Conservation (phyloP, 2,888 invertebrate species). For the Caenorhabditis angaria region DNA sequence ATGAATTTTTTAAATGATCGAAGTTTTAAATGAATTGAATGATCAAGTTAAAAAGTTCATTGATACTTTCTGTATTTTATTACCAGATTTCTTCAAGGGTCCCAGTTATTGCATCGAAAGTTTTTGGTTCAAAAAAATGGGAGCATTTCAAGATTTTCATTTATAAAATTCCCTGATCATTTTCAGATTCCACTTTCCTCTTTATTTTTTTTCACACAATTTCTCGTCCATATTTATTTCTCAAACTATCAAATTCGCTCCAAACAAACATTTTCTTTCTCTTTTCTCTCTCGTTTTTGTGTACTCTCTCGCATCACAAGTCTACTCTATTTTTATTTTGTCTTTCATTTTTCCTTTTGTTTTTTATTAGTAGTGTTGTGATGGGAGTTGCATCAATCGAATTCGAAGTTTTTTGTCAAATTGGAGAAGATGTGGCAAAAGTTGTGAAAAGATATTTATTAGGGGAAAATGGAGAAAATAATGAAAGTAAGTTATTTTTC, state of each 20-base stretch:
- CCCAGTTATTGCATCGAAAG: too few species aligned
- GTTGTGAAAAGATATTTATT: slow-evolving; percentile 28
- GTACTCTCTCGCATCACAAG: slow-evolving; percentile 28
- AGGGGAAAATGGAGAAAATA: slow-evolving; percentile 11
- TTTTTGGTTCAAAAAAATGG: too few species aligned
- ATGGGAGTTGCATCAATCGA: slow-evolving; percentile 33
- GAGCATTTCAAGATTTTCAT: too few species aligned
- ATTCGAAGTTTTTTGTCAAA: slow-evolving; percentile 20
- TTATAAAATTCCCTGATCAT: too few species aligned
- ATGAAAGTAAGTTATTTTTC: slow-evolving; percentile 20
- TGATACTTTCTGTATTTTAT: too few species aligned
- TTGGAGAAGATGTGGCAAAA: slow-evolving; percentile 32
- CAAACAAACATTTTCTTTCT: slow-evolving; percentile 4
- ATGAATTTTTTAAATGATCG: not conserved
- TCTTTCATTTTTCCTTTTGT: not conserved
- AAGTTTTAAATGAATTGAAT: too few species aligned
- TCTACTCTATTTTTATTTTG: slow-evolving; percentile 2
- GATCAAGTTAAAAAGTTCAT: too few species aligned
- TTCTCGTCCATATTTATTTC: too few species aligned
- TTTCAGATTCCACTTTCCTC: too few species aligned
- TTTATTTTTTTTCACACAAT: too few species aligned
- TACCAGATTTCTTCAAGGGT: too few species aligned
- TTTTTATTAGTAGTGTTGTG: slow-evolving; percentile 1
- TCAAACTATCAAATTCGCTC: slow-evolving; percentile 16
- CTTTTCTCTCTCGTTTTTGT: slow-evolving; percentile 7